Evolutionary conservation across 92 coral and sea anemone genomes (phyloP), one percentile per base, ranked within the genome.

Genomic region (Muricea muricata): DNA sequence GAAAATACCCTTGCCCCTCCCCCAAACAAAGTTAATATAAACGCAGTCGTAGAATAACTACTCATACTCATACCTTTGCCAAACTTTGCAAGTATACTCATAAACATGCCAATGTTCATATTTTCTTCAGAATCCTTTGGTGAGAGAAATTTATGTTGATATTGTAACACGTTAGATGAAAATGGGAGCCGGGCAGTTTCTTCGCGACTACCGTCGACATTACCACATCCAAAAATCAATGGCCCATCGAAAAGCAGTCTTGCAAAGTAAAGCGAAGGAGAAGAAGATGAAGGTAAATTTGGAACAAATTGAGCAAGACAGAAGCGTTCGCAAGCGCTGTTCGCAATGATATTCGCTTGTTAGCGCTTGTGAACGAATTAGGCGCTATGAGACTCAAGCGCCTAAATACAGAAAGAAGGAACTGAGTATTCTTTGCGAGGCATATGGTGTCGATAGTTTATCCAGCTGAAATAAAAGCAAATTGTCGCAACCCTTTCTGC

Each of bases 141-240:
- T 78, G 46, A 21, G 20, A 58, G 84, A 78, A 78, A 70, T 78
- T 6, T 78, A 42, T 34, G 71, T 28, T 18, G 84, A 78, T 13
- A 30, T 58, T 3, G n/a, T 61, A 12, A 15, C 12, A 25, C 8
- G 70, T n/a, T 25, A 61, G 12, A 61, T 61, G 70, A 61, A 61
- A 1, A 61, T 61, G 70, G 70, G 70, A n/a, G 70, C 70, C 3
- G 70, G 70, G n/a, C 70, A 61, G 24, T 61, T 61, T 15, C 32
- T 61, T n/a, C 32, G 14, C 1, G 70, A 61, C 24, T 61, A n/a
- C 24, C 31, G 70, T 1, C 31, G 31, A 3, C 29, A 61, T 12
- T 61, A 61, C 24, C 29, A 61, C 37, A 1, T 61, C n/a, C 12
- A 61, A n/a, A 61, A 61, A 61, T 5, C 70, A 25, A 1, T 25